Evolutionary conservation across 2,797 vertebrate species (phyloP).

Genomic region (Cyclopterus lumpus): DNA sequence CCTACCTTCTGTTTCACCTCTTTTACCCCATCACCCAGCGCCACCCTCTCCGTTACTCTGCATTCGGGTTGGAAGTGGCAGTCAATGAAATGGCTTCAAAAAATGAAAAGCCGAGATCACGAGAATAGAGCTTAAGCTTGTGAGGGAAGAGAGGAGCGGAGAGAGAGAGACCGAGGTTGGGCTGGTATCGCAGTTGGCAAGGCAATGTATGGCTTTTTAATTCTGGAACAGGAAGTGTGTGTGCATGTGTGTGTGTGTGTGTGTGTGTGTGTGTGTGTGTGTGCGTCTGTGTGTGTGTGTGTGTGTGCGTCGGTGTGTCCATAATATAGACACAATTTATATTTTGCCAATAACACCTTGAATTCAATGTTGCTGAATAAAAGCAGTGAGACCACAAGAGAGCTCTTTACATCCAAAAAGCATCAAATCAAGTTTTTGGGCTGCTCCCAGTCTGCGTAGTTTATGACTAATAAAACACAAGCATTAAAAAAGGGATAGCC

Average conservation of each 20-base stretch:
- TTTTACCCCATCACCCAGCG: neutral
- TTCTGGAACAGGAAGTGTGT: neutral
- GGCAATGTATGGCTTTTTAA: constrained; percentile 20
- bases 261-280: neutral
- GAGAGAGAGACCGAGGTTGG: constrained; percentile 7
- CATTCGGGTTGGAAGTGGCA: constrained; percentile 11
- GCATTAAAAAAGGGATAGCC: constrained; percentile 46
- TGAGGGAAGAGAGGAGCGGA: constrained; percentile 16
- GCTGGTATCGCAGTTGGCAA: constrained; percentile 24
- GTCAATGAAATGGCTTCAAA: constrained; percentile 16
- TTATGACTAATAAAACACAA: constrained; percentile 72
- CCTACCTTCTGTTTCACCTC: constrained; percentile 23
- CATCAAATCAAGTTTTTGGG: constrained; percentile 70
- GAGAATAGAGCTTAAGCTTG: constrained; percentile 7
- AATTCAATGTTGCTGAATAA: constrained; percentile 48
- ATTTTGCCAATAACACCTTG: constrained; percentile 21
- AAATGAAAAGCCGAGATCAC: constrained; percentile 27
- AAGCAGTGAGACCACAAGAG: constrained; percentile 45
- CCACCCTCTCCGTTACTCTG: constrained; percentile 8
- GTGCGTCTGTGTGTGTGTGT: neutral
- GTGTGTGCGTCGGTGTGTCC: neutral
- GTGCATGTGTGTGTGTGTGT: neutral
- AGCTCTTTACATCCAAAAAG: constrained; percentile 64
- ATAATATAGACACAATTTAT: neutral
- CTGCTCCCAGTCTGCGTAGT: constrained; percentile 40